phyloP scores from a whole-genome alignment of 2,797 vertebrate genomes.

The Rousettus madagascariensis region DNA sequence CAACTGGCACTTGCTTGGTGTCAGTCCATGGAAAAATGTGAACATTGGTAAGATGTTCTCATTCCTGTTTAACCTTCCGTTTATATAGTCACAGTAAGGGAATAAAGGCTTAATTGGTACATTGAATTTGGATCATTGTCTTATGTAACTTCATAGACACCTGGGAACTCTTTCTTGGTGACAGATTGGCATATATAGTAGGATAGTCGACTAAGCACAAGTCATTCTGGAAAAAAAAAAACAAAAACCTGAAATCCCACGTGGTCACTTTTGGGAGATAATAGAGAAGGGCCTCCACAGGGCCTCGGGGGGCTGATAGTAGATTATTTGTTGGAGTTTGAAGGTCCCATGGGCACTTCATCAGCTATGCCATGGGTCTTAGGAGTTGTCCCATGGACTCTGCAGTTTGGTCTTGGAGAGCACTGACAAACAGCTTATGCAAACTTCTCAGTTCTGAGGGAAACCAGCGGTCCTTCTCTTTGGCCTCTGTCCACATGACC shows the following conservation, averaged over 20 bases:
- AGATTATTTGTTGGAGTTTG: neutral
- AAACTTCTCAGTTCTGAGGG: neutral
- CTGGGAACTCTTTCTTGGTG: neutral
- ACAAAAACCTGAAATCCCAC: neutral
- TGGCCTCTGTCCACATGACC: neutral
- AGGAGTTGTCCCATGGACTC: neutral
- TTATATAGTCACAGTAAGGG: no score
- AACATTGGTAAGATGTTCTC: neutral
- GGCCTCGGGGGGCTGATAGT: no score
- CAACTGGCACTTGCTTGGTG: neutral
- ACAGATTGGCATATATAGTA: neutral
- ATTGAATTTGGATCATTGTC: neutral
- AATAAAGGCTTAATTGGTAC: neutral
- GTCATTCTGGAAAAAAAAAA: neutral
- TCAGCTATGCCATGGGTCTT: neutral
- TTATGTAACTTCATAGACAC: neutral
- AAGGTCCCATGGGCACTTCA: neutral
- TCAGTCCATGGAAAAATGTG: neutral
- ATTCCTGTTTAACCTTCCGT: neutral
- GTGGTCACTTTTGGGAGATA: neutral
- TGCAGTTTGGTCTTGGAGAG: neutral
- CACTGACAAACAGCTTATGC: neutral
- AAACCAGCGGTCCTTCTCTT: neutral
- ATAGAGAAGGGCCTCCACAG: neutral
- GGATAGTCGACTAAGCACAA: neutral